A percentile compares a stretch with the other conserved stretches of the same genome.
Conservation (phyloP, 2,113 vertebrate species). For the Speoplatyrhinus poulsoni region DNA sequence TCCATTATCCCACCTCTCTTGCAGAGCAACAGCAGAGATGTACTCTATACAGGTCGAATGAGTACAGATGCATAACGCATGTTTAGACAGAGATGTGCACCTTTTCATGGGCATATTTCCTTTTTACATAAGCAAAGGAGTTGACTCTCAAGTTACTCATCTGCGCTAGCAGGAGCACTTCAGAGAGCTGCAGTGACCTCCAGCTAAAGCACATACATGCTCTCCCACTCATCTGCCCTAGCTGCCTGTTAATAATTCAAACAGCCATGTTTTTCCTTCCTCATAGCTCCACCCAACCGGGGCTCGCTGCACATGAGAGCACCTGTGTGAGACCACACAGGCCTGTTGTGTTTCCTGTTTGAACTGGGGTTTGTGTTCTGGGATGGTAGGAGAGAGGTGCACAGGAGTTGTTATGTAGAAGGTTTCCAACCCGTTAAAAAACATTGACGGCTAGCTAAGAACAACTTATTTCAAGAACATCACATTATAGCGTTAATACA, state of each 20-base stretch:
- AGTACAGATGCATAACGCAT: no score
- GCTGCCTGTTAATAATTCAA: constrained; percentile 53
- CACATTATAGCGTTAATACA: no score
- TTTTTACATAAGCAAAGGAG: background rate
- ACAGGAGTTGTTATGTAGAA: background rate
- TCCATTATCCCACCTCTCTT: background rate
- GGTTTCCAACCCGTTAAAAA: no score
- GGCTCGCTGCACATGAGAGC: constrained; percentile 5
- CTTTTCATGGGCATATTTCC: no score
- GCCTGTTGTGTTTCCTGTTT: background rate
- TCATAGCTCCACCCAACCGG: constrained; percentile 8
- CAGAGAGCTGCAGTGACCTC: constrained; percentile 27
- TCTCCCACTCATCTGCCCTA: constrained; percentile 8
- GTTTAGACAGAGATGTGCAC: no score
- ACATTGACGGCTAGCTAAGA: no score
- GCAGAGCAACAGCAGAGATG: no score
- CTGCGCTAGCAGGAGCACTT: background rate
- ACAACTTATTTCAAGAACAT: no score
- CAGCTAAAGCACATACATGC: constrained; percentile 21
- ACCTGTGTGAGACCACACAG: background rate
- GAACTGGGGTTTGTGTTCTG: background rate
- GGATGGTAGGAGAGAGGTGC: background rate
- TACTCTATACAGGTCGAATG: no score
- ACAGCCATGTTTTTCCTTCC: background rate
- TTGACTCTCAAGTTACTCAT: background rate